A percentile compares a stretch with the other conserved stretches of the same genome.
phyloP scores from a whole-genome alignment of 2,797 vertebrate species.

The Pristis pectinata region DNA sequence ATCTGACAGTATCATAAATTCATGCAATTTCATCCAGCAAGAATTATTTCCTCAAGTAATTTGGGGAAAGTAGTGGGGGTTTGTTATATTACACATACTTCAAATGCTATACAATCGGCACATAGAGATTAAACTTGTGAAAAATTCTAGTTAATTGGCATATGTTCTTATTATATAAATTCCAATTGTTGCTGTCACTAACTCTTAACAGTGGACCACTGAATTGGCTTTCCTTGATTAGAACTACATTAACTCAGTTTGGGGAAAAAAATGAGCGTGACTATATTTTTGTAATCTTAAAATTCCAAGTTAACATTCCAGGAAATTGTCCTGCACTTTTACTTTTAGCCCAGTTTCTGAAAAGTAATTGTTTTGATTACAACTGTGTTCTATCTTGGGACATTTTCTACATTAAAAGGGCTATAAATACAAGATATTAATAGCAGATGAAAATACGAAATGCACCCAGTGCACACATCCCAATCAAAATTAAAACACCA shows the following conservation, averaged over 20 bases:
- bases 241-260: background rate
- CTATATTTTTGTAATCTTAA: background rate
- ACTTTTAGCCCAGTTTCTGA: conserved; percentile 6
- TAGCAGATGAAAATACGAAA: background rate
- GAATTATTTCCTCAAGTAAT: background rate
- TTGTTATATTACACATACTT: conserved; percentile 26
- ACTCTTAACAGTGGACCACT: conserved; percentile 17
- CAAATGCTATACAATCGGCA: conserved; percentile 26
- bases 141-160: conserved; percentile 24
- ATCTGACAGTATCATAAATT: conserved; percentile 32
- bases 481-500: background rate
- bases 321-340: conserved; percentile 22
- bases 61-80: background rate
- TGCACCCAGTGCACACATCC: background rate
- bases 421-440: background rate
- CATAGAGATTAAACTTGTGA: conserved; percentile 11
- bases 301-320: background rate
- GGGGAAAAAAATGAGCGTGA: background rate
- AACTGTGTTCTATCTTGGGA: background rate
- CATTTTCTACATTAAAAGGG: background rate
- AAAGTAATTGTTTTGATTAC: conserved; percentile 8
- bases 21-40: conserved; percentile 19
- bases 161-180: conserved; percentile 2
- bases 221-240: background rate
- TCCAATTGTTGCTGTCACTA: conserved; percentile 9